Evolutionary conservation across 2,113 vertebrate species (phyloP).

Genomic region (Trematocara marginatum): DNA sequence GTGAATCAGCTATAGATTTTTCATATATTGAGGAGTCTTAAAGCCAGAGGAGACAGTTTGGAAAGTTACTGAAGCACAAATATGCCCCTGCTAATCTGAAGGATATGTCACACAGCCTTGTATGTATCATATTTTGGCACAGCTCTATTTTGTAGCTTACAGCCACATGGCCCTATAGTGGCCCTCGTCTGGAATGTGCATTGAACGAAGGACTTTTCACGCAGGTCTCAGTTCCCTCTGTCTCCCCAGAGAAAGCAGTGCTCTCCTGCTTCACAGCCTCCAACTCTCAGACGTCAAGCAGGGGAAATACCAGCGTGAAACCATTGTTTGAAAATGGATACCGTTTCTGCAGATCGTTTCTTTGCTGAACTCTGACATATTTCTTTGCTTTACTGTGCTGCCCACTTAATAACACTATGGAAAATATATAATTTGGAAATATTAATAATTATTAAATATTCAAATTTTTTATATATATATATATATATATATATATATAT

Average conservation of each 20-base stretch:
- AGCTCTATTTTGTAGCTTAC: not conserved
- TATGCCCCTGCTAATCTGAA: not conserved
- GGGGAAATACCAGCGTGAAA: constrained; percentile 47
- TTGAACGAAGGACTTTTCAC: not conserved
- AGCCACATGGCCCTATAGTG: not conserved
- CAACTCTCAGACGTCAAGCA: constrained; percentile 18
- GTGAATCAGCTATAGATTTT: not conserved
- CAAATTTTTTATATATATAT: no score
- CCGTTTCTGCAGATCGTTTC: constrained; percentile 21
- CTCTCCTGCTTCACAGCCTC: constrained; percentile 6
- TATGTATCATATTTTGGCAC: not conserved
- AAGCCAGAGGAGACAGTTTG: not conserved
- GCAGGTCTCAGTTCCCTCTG: constrained; percentile 3
- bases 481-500: no score
- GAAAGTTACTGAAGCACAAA: not conserved
- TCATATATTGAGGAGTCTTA: not conserved
- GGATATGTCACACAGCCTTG: not conserved
- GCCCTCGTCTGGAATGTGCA: constrained; percentile 22
- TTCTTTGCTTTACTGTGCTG: not conserved
- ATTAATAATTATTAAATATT: no score
- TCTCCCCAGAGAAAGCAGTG: constrained; percentile 3
- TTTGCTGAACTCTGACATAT: constrained; percentile 29
- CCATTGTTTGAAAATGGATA: constrained; percentile 51
- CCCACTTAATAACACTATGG: not conserved
- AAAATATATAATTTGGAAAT: not conserved